phyloP scores from a whole-genome alignment of 1,140 invertebrate genomes.

The Penaeus japonicus region DNA sequence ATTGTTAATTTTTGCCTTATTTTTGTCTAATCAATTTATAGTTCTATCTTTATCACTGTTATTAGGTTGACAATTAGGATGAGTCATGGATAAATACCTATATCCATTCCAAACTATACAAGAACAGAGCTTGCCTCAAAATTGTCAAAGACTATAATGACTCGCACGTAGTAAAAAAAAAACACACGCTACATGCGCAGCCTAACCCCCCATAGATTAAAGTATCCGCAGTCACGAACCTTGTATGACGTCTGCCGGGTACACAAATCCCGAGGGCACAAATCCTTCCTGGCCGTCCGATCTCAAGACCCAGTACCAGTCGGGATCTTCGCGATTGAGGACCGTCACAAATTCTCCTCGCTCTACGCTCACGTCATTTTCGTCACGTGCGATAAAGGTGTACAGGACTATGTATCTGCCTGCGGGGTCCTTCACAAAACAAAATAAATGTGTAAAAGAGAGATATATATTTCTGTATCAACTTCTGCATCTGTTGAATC shows the following conservation, averaged over 20 bases:
- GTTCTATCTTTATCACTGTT: no score
- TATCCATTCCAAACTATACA: no score
- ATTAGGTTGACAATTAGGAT: no score
- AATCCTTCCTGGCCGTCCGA: constrained; percentile 94
- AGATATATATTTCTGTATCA: neutral
- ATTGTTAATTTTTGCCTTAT: no score
- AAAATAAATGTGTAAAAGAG: constrained; percentile 1
- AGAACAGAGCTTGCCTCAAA: no score
- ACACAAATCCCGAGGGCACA: constrained; percentile 93
- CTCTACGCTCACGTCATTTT: constrained; percentile 93
- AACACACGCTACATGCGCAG: neutral
- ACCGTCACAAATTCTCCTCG: constrained; percentile 94
- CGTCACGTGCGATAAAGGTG: constrained; percentile 89
- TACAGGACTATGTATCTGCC: constrained; percentile 91
- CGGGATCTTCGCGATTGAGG: constrained; percentile 73
- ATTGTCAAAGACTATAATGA: no score
- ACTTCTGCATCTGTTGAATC: neutral
- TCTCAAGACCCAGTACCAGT: constrained; percentile 86
- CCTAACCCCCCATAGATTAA: neutral
- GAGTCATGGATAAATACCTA: no score
- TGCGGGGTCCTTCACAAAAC: constrained; percentile 74
- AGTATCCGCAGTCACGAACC: constrained; percentile 63
- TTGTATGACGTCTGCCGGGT: constrained; percentile 84
- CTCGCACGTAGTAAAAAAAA: no score
- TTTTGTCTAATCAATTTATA: no score